Conservation (phyloP, 2,888 invertebrate species). For the Drosophila neotestacea region DNA sequence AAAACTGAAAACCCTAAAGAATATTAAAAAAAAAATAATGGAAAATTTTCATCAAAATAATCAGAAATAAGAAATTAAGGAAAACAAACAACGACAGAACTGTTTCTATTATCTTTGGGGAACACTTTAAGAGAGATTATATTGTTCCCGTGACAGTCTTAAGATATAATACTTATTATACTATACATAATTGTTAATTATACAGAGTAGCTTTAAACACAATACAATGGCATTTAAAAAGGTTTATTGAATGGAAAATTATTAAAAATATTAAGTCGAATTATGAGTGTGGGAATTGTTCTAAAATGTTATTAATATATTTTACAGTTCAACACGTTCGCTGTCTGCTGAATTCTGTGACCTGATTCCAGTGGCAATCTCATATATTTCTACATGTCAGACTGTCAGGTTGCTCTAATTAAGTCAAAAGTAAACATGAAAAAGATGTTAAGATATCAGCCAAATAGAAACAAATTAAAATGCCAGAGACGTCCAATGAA, state of each 20-base stretch:
- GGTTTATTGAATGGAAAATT: not conserved
- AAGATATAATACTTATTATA: not conserved
- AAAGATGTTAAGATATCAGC: conserved; percentile 49
- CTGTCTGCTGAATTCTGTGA: conserved; percentile 4
- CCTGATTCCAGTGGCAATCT: conserved; percentile 2
- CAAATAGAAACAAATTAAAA: conserved; percentile 38
- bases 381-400: not conserved
- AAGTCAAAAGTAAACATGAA: conserved; percentile 65
- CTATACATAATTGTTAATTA: not conserved
- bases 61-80: conserved; percentile 17
- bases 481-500: conserved; percentile 8
- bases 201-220: not conserved
- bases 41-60: conserved; percentile 5
- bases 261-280: not conserved
- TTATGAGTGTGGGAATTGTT: not conserved
- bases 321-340: not conserved
- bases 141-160: conserved; percentile 9
- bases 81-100: conserved; percentile 7
- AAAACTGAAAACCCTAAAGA: conserved; percentile 19
- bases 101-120: conserved; percentile 3
- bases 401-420: conserved; percentile 52
- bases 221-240: not conserved
- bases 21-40: conserved; percentile 5
- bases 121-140: conserved; percentile 1
- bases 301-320: not conserved